Conservation (phyloP, 2,113 vertebrate genomes). For the Peromyscus polionotus region DNA sequence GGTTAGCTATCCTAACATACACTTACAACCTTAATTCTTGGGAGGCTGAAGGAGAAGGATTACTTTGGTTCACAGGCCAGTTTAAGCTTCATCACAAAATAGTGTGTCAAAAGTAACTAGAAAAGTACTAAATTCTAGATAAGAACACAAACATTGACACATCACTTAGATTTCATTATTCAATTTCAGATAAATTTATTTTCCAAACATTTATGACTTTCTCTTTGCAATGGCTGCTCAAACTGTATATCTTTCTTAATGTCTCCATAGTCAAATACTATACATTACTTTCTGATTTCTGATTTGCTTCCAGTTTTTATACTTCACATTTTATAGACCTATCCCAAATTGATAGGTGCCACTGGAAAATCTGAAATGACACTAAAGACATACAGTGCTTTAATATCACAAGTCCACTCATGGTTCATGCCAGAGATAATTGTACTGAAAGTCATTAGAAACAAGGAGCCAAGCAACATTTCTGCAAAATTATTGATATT, state of each 20-base stretch:
- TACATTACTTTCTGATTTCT: neutral
- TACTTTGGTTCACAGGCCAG: neutral
- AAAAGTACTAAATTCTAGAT: neutral
- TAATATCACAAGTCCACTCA: neutral
- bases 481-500: neutral
- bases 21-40: neutral
- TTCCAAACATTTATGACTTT: neutral
- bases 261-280: neutral
- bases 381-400: neutral
- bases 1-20: neutral
- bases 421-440: neutral
- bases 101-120: neutral
- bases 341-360: neutral
- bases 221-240: neutral
- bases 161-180: neutral
- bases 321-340: neutral
- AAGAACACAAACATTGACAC: neutral
- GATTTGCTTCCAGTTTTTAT: neutral
- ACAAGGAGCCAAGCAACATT: neutral
- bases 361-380: slow-evolving; percentile 31
- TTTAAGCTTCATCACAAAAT: rapidly evolving
- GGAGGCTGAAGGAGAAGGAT: too few relatives aligned
- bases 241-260: neutral
- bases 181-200: neutral
- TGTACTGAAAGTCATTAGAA: neutral